Evolutionary conservation across 2,888 invertebrate species (phyloP), one percentile per base, ranked within the genome.

Genomic region (Rhogogaster chlorosoma): DNA sequence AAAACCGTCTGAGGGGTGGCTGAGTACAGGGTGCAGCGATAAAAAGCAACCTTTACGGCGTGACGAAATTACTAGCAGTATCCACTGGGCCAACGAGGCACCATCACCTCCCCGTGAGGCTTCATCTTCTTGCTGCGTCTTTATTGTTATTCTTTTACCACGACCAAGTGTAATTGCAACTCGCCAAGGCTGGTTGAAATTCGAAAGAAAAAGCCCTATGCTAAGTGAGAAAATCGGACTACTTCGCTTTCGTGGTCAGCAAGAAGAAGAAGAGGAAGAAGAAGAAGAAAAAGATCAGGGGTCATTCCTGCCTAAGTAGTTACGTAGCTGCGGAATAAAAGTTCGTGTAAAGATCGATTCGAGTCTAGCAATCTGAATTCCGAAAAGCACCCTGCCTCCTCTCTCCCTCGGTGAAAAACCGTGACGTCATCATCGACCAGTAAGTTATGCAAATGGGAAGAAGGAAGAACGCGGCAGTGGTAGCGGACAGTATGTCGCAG

Each of bases 1-100:
- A 42, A 45, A 45, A 45, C 3, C 29, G 67, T 38, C 45, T 61
- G 61, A 18, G 67, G 83, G 42, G 49, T 18, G 26, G 53, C 77
- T 38, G 45, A 38, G 73, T 42, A 73, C 86, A 87, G 88, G 86
- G 87, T 83, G 86, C 85, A 85, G 86, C 92, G 89, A 92, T 92
- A 92, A 92, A 92, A 91, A 91, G 90, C 89, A 91, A 91, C 90
- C 90, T 92, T 92, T 92, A 92, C 90, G 89, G 90, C 89, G 90
- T 91, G 91, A 90, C 90, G 91, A 89, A 92, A 92, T 92, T 91
- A 91, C 91, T 89, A 88, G 91, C 90, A 88, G 88, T 89, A 91
- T 91, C 88, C 89, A 84, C 86, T 87, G 87, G 53, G 87, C 87
- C 89, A 89, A 89, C 89, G 83, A 32, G 61, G 80, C 89, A 87